Conservation (phyloP, 2,113 vertebrate genomes). For the Elachura formosa region DNA sequence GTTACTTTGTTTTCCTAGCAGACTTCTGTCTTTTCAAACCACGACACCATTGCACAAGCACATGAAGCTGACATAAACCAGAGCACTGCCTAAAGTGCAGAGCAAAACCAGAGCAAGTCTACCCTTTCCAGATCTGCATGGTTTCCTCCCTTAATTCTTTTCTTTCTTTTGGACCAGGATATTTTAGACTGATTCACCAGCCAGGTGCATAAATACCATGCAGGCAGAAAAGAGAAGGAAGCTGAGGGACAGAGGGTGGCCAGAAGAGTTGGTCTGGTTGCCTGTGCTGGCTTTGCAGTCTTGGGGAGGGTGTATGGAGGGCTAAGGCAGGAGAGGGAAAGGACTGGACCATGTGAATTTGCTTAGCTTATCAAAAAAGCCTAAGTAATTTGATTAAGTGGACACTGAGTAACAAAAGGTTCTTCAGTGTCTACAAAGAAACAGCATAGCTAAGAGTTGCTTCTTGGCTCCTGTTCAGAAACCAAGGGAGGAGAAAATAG, state of each 20-base stretch:
- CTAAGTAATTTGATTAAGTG: background rate
- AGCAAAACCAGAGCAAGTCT: background rate
- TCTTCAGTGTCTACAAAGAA: background rate
- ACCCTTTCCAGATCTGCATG: background rate
- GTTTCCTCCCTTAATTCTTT: background rate
- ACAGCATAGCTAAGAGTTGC: background rate
- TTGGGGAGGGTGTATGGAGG: fast-evolving
- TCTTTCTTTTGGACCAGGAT: background rate
- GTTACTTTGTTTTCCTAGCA: too few species aligned
- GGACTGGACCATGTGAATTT: background rate
- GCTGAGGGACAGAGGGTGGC: background rate
- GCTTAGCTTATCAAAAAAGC: background rate
- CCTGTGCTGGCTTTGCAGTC: background rate
- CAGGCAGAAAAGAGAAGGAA: background rate
- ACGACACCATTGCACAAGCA: background rate
- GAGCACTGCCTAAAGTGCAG: background rate
- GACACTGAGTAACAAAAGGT: background rate
- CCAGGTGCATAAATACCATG: background rate
- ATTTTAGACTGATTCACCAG: background rate
- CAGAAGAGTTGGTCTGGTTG: background rate
- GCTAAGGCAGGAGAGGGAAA: background rate
- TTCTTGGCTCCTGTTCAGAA: background rate
- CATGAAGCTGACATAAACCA: background rate
- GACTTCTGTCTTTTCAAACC: too few species aligned
- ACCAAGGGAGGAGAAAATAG: background rate